Percentiles rank a stretch among this genome's conserved stretches.
These are phyloP conservation scores for Dendropsophus ebraccatus DNA, from an alignment of 2,113 vertebrate species.

Conservation along the genomic window DNA sequence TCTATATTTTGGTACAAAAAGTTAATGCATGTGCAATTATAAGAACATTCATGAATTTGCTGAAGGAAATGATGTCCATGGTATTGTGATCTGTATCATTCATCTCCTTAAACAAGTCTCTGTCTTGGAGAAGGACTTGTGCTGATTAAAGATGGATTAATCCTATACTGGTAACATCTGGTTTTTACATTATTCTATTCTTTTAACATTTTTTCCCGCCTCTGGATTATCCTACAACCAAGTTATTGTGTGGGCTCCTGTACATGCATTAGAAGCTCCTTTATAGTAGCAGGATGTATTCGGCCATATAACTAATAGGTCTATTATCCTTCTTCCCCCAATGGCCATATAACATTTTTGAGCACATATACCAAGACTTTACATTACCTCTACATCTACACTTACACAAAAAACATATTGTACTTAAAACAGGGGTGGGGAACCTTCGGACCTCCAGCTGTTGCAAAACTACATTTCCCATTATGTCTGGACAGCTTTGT, in stretches of 20 bases:
- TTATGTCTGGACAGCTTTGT: too few species aligned
- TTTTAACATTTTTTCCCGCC: not conserved
- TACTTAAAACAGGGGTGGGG: too few species aligned
- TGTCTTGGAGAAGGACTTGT: not conserved
- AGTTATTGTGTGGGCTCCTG: not conserved
- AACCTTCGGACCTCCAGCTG: too few species aligned
- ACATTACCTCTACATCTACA: too few species aligned
- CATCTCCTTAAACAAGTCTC: constrained; percentile 8
- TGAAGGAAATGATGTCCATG: constrained; percentile 5
- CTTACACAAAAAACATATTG: too few species aligned
- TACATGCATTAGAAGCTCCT: not conserved
- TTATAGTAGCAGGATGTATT: not conserved
- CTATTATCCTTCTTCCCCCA: not conserved
- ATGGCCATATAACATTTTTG: not conserved
- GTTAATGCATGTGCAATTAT: not conserved
- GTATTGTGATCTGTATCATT: constrained; percentile 6
- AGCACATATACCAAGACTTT: not conserved
- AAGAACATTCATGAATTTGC: not conserved
- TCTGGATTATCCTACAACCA: not conserved
- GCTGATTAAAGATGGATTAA: constrained; percentile 28
- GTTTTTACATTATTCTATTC: not conserved
- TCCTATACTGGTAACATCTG: constrained; percentile 18
- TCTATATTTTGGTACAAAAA: not conserved
- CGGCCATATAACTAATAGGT: not conserved
- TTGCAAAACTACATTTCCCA: too few species aligned